Base-by-base conservation (phyloP, 1,140 invertebrate genomes). In the Rhyzopertha dominica region DNA sequence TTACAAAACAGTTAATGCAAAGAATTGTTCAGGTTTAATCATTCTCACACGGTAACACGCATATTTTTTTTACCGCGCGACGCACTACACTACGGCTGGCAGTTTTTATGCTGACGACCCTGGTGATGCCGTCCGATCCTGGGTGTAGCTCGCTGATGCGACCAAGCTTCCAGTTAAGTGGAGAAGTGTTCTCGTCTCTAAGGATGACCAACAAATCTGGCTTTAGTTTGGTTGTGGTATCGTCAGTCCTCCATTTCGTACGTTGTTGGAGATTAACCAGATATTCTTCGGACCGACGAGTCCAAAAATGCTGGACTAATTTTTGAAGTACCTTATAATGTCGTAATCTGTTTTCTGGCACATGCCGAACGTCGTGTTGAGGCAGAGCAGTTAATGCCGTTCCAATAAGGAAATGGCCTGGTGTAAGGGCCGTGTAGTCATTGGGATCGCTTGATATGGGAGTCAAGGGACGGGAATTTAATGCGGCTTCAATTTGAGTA, bases 351-450 rank as follows among this genome's bases (percentile, higher is more conserved):
- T 20, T 29, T 10, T 2, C 7, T 3, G 32, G 20, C 5, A 31
- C 8, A 18, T 48, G 12, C 13, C 9, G 2, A 2, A 49, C n/a
- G 26, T 35, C 12, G 4, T 22, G 20, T 36, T 56, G 38, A n/a
- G 56, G 53, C 7, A 59, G 3, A 4, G 54, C 29, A 1, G 34
- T 47, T 3, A 66, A 43, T 2, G 57, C 40, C 14, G 32, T 23
- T 3, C 66, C 63, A 30, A 66, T 68, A 8, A 65, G 40, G 38
- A 70, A 70, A 51, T 70, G 65, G n/a, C 46, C 64, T 18, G 66
- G 63, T 8, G 66, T 65, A 2, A 66, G 38, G 8, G 35, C 10
- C 2, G 12, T 2, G 2, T 46, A 24, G 24, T 66, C 63, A 41
- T 58, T 36, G 14, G 53, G 46, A 47, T 62, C 56, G 13, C 19